A percentile compares a stretch with the other conserved stretches of the same genome.
Evolutionary conservation across 2,888 invertebrate species (phyloP).

Genomic region (Noctuana brunneofusca): DNA sequence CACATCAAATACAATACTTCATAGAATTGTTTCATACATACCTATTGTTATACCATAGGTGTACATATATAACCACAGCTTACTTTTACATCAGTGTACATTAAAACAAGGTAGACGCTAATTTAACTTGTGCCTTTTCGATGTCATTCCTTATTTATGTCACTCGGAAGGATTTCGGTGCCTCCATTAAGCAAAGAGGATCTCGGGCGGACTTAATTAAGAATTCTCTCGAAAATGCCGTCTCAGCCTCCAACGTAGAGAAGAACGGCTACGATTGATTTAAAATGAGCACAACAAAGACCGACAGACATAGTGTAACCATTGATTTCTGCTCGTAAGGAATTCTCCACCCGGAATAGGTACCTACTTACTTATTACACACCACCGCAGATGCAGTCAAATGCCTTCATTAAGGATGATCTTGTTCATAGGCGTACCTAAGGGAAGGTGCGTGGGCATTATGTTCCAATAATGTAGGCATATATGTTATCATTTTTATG

Average conservation of each 20-base stretch:
- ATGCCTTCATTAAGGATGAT: too few species aligned
- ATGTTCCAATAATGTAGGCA: too few species aligned
- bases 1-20: too few species aligned
- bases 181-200: conserved; percentile 78
- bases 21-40: too few species aligned
- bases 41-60: too few species aligned
- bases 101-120: conserved; percentile 3
- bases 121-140: conserved; percentile 51
- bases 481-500: too few species aligned
- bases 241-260: conserved; percentile 56
- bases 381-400: too few species aligned
- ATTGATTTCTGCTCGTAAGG: neutral
- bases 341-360: neutral
- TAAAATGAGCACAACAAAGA: conserved; percentile 77
- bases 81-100: neutral
- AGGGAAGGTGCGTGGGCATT: too few species aligned
- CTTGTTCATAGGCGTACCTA: too few species aligned
- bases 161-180: conserved; percentile 68
- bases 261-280: conserved; percentile 75
- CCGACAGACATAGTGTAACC: conserved; percentile 50
- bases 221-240: conserved; percentile 79
- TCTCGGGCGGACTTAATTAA: conserved; percentile 74
- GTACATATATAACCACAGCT: conserved; percentile 5
- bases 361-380: too few species aligned
- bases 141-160: conserved; percentile 63